Conservation (phyloP, 2,797 vertebrate genomes). For the Tragopan temminckii region DNA sequence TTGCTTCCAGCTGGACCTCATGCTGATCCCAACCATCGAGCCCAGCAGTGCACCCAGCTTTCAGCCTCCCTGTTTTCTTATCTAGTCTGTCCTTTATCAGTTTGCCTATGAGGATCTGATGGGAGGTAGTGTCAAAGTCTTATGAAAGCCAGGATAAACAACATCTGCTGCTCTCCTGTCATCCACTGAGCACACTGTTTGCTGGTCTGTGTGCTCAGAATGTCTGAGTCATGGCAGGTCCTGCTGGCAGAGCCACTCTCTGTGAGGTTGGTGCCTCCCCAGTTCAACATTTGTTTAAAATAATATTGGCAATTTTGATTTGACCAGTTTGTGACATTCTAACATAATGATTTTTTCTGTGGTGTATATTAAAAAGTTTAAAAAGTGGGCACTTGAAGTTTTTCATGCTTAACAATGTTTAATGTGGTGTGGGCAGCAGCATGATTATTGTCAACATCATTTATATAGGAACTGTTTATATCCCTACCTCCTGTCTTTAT, state of each 20-base stretch:
- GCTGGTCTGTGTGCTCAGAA: background rate
- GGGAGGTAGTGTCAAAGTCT: background rate
- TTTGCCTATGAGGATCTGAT: background rate
- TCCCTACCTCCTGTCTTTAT: background rate
- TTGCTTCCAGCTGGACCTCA: background rate
- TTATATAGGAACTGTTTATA: background rate
- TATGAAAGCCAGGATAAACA: constrained; percentile 17
- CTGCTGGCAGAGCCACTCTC: background rate
- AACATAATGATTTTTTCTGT: background rate
- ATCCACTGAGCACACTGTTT: background rate
- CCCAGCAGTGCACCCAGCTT: background rate
- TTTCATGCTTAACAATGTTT: background rate
- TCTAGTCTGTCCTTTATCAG: background rate
- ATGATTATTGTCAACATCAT: background rate
- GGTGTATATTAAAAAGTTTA: background rate
- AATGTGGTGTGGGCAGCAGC: background rate
- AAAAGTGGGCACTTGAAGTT: background rate
- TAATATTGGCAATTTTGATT: background rate
- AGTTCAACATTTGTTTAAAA: background rate
- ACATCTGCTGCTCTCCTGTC: constrained; percentile 20
- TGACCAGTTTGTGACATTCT: background rate
- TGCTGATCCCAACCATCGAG: background rate
- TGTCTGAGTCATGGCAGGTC: constrained; percentile 1
- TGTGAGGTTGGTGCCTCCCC: background rate
- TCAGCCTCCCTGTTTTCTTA: background rate